Percentiles rank a stretch among this genome's conserved stretches.
Conservation (phyloP, 2,113 vertebrate species). For the Spea multiplicata region DNA sequence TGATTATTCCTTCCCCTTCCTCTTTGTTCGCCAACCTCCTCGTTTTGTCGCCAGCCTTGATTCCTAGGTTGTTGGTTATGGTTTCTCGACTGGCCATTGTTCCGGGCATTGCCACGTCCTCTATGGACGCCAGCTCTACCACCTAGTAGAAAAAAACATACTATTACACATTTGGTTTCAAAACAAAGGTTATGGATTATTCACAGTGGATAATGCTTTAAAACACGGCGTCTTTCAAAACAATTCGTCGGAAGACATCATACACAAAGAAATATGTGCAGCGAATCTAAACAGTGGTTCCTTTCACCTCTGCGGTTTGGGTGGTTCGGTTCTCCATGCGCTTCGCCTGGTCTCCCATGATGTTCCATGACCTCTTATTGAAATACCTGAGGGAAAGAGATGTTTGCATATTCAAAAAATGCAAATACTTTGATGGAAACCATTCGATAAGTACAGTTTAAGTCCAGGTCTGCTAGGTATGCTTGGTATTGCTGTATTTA, state of each 20-base stretch:
- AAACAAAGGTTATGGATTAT: not conserved
- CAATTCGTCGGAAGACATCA: no score
- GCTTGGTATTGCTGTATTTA: no score
- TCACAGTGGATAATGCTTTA: not conserved
- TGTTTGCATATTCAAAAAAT: not conserved
- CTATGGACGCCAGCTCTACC: not conserved
- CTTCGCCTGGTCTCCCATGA: not conserved
- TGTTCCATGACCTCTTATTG: not conserved
- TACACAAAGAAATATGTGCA: no score
- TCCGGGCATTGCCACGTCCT: not conserved
- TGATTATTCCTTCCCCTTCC: slow-evolving; percentile 39
- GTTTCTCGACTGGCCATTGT: not conserved
- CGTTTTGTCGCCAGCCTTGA: not conserved
- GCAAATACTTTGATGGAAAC: no score
- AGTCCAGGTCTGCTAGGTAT: no score
- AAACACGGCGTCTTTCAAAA: not conserved
- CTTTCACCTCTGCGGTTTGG: not conserved
- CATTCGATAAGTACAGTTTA: no score
- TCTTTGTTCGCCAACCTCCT: slow-evolving; percentile 21
- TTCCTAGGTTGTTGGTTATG: slow-evolving; percentile 15
- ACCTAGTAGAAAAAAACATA: not conserved
- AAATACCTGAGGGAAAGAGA: not conserved
- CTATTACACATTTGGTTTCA: not conserved
- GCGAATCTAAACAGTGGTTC: no score
- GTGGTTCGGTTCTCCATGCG: not conserved